phyloP scores from a whole-genome alignment of 37 sponge, comb jelly and placozoan species.

The Theonella swinhoei region DNA sequence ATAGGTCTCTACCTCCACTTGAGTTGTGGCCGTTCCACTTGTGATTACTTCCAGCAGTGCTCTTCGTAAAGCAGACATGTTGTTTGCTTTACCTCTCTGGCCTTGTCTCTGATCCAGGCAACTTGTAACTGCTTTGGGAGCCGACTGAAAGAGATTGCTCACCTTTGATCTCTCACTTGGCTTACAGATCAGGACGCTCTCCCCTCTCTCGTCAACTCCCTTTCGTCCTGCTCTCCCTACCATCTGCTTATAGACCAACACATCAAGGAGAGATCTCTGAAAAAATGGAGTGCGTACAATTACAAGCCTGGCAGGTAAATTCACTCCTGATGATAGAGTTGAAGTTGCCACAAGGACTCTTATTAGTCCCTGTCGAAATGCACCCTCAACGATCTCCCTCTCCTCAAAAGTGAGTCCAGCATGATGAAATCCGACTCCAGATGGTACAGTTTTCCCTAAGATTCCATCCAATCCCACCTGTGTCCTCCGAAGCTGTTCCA shows the following conservation, averaged over 20 bases:
- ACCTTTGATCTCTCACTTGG: slow-evolving; percentile 77
- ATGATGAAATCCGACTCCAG: slow-evolving; percentile 95
- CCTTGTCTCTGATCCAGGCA: slow-evolving; percentile 57
- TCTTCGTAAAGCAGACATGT: slow-evolving; percentile 73
- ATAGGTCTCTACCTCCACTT: slow-evolving; percentile 62
- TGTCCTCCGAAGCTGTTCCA: slow-evolving; percentile 83
- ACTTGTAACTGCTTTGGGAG: slow-evolving; percentile 82
- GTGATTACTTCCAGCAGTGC: slow-evolving; percentile 94
- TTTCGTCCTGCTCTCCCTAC: slow-evolving; percentile 97
- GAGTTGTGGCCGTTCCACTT: slow-evolving; percentile 67
- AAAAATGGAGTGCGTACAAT: slow-evolving; percentile 93
- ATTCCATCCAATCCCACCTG: slow-evolving; percentile 88
- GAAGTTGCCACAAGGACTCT: slow-evolving; percentile 91
- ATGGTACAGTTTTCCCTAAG: slow-evolving; percentile 65
- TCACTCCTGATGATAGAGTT: slow-evolving; percentile 98
- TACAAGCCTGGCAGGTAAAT: slow-evolving; percentile 95
- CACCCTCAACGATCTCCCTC: slow-evolving; percentile 94
- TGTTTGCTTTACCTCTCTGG: not conserved
- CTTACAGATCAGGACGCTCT: slow-evolving; percentile 94
- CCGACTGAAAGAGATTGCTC: slow-evolving; percentile 58
- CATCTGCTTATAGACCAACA: slow-evolving; percentile 96
- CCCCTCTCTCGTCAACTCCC: slow-evolving; percentile 92
- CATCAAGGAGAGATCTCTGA: slow-evolving; percentile 71
- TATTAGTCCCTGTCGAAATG: slow-evolving; percentile 72
- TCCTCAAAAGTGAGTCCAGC: slow-evolving; percentile 99